Evolutionary conservation across 2,888 invertebrate species (phyloP).

Genomic region (Tiphia femorata): DNA sequence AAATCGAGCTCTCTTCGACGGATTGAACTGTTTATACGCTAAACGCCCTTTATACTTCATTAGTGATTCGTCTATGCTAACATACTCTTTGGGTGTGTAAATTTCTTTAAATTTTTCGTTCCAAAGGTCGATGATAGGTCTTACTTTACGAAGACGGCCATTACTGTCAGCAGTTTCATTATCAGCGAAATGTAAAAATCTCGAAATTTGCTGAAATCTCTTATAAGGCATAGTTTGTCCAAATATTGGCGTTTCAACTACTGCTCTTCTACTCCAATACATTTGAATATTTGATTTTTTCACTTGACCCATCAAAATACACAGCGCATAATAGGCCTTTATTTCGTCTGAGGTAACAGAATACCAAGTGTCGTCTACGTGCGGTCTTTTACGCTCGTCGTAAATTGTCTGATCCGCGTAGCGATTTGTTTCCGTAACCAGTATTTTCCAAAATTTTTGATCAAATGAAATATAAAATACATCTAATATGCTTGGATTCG

Average conservation of each 20-base stretch:
- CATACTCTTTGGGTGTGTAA: not conserved
- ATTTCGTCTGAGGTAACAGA: not conserved
- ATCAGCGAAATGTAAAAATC: not conserved
- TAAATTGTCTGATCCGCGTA: not conserved
- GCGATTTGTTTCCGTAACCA: not conserved
- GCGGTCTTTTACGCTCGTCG: not conserved
- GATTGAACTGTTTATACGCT: not conserved
- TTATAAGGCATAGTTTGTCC: not conserved
- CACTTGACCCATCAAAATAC: constrained; percentile 37
- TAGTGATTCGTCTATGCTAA: not conserved
- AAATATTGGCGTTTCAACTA: not conserved
- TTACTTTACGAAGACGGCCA: not conserved
- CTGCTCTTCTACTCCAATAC: not conserved
- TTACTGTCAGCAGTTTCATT: not conserved
- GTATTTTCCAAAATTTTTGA: not conserved
- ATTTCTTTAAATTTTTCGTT: not conserved
- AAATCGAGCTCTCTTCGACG: not conserved
- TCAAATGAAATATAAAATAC: constrained; percentile 9
- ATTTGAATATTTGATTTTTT: constrained; percentile 30
- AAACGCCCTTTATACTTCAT: not conserved
- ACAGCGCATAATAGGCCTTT: constrained; percentile 27
- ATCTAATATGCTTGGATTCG: no score
- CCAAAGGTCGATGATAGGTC: not conserved
- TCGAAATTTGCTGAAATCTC: not conserved
- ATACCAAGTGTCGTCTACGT: not conserved